These are phyloP conservation scores for Anadara kagoshimensis DNA, from an alignment of 1,140 invertebrate genomes.

Conservation along the genomic window DNA sequence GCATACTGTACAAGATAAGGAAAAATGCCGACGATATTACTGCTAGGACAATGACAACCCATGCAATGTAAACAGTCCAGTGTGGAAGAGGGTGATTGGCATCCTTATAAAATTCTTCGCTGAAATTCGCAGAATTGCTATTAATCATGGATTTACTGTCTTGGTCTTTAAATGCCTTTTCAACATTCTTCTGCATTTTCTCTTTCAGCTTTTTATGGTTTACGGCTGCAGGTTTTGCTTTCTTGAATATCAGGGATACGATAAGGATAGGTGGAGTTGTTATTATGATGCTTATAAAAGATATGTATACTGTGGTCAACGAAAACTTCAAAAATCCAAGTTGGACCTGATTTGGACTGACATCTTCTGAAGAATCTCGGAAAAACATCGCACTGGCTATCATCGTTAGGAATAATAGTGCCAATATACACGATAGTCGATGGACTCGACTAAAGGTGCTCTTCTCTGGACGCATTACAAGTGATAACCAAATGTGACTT, in stretches of 20 bases:
- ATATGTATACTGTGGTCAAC: conserved; percentile 43
- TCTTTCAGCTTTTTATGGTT: conserved; percentile 9
- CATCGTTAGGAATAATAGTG: conserved; percentile 71
- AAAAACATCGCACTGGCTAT: conserved; percentile 74
- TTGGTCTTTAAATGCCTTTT: conserved; percentile 3
- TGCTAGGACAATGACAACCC: conserved; percentile 47
- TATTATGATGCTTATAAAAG: conserved; percentile 44
- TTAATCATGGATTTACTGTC: neutral
- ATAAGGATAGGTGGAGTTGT: conserved; percentile 46
- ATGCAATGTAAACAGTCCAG: conserved; percentile 41
- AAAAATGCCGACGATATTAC: conserved; percentile 45
- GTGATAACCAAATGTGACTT: conserved; percentile 72
- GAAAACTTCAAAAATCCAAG: conserved; percentile 49
- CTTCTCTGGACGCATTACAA: conserved; percentile 60
- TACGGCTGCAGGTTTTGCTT: conserved; percentile 26
- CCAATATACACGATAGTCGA: conserved; percentile 66
- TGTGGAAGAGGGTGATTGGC: conserved; percentile 32
- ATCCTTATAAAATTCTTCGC: conserved; percentile 17
- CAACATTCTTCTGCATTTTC: conserved; percentile 1
- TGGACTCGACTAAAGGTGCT: conserved; percentile 72
- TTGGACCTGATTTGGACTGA: conserved; percentile 28
- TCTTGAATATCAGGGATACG: conserved; percentile 53
- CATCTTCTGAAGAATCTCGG: conserved; percentile 33
- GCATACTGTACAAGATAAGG: conserved; percentile 51
- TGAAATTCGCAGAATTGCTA: neutral